phyloP scores from a whole-genome alignment of 1,140 invertebrate genomes.

The Brachystomella parvula region DNA sequence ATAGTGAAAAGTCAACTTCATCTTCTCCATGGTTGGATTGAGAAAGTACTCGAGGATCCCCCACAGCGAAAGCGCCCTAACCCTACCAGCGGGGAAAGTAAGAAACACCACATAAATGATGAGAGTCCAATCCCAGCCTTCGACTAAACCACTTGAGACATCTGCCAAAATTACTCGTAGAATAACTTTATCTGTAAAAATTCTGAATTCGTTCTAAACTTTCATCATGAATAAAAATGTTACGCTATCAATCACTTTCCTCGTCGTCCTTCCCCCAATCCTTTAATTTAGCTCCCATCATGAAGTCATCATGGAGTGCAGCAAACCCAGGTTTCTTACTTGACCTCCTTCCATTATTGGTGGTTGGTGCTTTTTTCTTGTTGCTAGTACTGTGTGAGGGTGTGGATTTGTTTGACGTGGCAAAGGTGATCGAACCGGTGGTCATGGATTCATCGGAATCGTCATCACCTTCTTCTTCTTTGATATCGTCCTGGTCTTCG shows the following conservation, averaged over 20 bases:
- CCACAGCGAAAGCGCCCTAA: background rate
- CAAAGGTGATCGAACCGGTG: background rate
- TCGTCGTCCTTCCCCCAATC: constrained; percentile 72
- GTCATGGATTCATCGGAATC: constrained; percentile 48
- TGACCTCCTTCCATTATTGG: background rate
- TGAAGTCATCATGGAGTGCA: constrained; percentile 69
- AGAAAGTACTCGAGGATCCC: constrained; percentile 20
- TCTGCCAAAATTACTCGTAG: too few species aligned
- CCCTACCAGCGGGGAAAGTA: background rate
- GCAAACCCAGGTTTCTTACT: constrained; percentile 45
- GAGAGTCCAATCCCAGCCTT: background rate
- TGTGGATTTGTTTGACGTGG: background rate
- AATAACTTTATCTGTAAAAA: too few species aligned
- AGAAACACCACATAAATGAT: background rate
- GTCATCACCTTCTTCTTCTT: constrained; percentile 44
- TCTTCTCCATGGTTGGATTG: constrained; percentile 49
- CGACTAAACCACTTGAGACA: too few species aligned
- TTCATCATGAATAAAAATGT: too few species aligned
- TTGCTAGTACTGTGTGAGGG: background rate
- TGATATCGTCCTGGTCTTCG: constrained; percentile 32
- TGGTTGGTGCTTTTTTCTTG: constrained; percentile 14
- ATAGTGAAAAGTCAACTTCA: constrained; percentile 47
- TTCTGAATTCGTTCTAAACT: too few species aligned
- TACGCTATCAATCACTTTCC: constrained; percentile 10
- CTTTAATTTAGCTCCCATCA: constrained; percentile 78